Evolutionary conservation across 2,888 invertebrate species (phyloP), one percentile per base, ranked within the genome.

Genomic region (Drosophila vallismaia): DNA sequence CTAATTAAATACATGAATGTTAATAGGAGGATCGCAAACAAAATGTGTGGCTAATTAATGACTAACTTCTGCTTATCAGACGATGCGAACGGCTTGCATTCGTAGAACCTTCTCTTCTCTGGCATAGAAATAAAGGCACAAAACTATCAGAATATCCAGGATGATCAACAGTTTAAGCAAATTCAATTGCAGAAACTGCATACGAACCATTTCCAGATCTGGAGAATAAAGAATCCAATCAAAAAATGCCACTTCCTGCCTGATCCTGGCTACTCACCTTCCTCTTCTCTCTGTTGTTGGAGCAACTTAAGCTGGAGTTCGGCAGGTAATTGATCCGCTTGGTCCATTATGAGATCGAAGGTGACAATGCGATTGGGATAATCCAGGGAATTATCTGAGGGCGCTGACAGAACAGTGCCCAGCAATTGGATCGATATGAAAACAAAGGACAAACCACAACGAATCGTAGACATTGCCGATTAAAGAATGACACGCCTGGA

Each of bases 101-200:
- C n/a, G 9, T 0, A 8, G 0, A 0, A 26, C 10, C 4, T 8
- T 28, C 3, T 10, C n/a, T 1, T 63, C 50, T 10, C 7, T 44
- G 6, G 10, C 26, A 12, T 51, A 51, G 12, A 57, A 50, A 9
- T 49, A 55, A 0, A 74, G n/a, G 38, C 42, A 72, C 8, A 85
- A 10, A 8, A 87, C n/a, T 3, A 71, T 59, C 0, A 71, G 6
- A 8, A 75, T 26, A 42, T 85, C 69, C 55, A 82, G 14, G 6
- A 58, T 45, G 2, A 85, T 6, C 8, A 87, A 28, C n/a, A 82
- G 36, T 44, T 87, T 85, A 33, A 87, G 38, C 33, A 82, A 26
- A 12, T 87, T 87, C 0, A 79, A 7, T 31, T 82, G 86, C 51
- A 87, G 19, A 24, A 78, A 28, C 5, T 72, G 67, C 76, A 82